phyloP scores from a whole-genome alignment of 35 echinoderm and acorn worm genomes.

The Hemicentrotus pulcherrimus region DNA sequence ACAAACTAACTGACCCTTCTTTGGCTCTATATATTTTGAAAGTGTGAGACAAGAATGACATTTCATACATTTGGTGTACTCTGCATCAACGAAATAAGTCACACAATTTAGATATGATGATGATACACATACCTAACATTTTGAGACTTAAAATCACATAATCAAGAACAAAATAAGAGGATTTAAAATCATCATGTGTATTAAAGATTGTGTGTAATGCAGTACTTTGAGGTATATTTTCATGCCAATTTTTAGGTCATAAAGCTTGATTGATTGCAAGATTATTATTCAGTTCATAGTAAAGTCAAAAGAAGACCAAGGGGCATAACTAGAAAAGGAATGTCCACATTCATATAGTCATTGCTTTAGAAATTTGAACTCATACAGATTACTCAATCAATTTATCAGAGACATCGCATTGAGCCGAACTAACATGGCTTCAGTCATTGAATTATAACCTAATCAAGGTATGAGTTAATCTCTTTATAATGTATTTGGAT shows the following conservation, averaged over 20 bases:
- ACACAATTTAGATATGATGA: too few species aligned
- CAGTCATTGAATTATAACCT: not conserved
- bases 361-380: too few species aligned
- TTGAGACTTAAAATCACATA: too few species aligned
- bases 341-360: too few species aligned
- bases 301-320: not conserved
- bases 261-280: not conserved
- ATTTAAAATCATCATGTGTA: not conserved
- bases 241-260: not conserved
- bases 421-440: not conserved
- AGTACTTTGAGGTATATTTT: not conserved
- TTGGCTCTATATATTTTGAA: too few species aligned
- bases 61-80: too few species aligned
- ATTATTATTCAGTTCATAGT: not conserved
- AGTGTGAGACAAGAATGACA: too few species aligned
- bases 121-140: too few species aligned
- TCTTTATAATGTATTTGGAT: not conserved
- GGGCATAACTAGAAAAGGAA: not conserved
- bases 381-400: not conserved
- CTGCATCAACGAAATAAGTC: too few species aligned
- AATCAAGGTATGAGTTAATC: not conserved
- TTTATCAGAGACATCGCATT: not conserved
- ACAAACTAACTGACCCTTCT: too few species aligned
- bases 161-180: too few species aligned
- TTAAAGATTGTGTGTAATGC: not conserved